A percentile compares a stretch with the other conserved stretches of the same genome.
Conservation (phyloP, 2,113 vertebrate species). For the Meles meles region DNA sequence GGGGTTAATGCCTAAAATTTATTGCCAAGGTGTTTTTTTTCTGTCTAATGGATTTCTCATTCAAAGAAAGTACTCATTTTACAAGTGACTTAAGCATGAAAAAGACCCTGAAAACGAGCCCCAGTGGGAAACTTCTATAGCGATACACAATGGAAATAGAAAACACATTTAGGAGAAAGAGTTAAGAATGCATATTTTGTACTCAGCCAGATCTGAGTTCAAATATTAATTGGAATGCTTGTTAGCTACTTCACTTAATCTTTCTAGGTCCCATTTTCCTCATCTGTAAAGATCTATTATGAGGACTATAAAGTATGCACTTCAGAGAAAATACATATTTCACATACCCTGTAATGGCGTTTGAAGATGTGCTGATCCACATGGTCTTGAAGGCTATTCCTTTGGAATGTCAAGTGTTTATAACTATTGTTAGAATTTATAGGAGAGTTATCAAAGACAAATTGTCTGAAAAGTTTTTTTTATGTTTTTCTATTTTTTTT, state of each 20-base stretch:
- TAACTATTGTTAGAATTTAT: not conserved
- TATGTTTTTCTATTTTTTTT: too few relatives aligned
- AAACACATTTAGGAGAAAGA: slow-evolving; percentile 12
- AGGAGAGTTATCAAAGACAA: not conserved
- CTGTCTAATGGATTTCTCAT: slow-evolving; percentile 32
- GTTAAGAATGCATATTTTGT: not conserved
- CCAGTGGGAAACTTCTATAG: not conserved
- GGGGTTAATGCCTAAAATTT: slow-evolving; percentile 44
- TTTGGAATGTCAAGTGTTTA: not conserved
- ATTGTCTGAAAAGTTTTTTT: not conserved
- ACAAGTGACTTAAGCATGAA: slow-evolving; percentile 21
- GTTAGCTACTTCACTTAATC: not conserved
- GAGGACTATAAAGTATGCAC: not conserved
- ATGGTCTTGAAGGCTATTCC: not conserved
- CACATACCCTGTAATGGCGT: not conserved
- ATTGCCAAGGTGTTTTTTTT: slow-evolving; percentile 52
- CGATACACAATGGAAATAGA: not conserved
- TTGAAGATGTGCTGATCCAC: not conserved
- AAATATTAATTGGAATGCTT: not conserved
- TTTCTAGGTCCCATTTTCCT: not conserved
- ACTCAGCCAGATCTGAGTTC: not conserved
- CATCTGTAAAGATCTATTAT: not conserved
- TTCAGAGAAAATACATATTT: not conserved
- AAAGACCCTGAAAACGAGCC: not conserved
- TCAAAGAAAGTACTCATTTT: slow-evolving; percentile 33